Base-by-base conservation (phyloP, 2,113 vertebrate genomes). In the Propithecus coquereli region DNA sequence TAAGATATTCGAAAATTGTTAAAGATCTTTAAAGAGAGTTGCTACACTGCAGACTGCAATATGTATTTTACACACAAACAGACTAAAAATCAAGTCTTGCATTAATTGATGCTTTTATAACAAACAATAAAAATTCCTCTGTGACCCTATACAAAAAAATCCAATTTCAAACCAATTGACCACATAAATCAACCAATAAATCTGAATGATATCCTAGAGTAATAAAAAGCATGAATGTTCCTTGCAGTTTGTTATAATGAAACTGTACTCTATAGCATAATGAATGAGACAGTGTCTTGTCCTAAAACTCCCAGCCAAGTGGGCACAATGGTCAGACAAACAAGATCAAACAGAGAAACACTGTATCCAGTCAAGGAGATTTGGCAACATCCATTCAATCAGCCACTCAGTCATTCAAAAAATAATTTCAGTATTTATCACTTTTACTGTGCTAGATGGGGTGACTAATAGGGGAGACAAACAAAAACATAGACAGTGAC, bases 131-230 rank as follows among this genome's bases (percentile, higher is more conserved):
- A 76, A 80, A 74, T 54, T 92, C 7, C 11, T 94, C 43, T 81
- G 3, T 57, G 82, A 82, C n/a, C 5, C 2, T 8, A 52, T 65
- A 37, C 47, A 45, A 63, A 74, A 90, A 88, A 91, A 74, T 82
- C 8, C 30, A 94, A 16, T 73, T n/a, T 20, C 70, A 95, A 96
- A 90, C 3, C 17, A 95, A 87, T 59, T 13, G n/a, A 45, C 73
- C 45, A 82, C 9, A 82, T 43, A 86, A 94, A 91, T 93, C 66
- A 87, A 65, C 76, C 43, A 91, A 45, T 82, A 89, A 87, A 96
- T 86, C 43, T 87, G 83, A 91, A 74, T 43, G 32, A 77, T 71
- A 89, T 27, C 4, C 43, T 89, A 9, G 3, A 80, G 22, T n/a
- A 84, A 84, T 52, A 77, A 88, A 77, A 37, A 82, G 5, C 13